A percentile compares a stretch with the other conserved stretches of the same genome.
phyloP scores from a whole-genome alignment of 1,140 invertebrate species.

The Halesus radiatus region DNA sequence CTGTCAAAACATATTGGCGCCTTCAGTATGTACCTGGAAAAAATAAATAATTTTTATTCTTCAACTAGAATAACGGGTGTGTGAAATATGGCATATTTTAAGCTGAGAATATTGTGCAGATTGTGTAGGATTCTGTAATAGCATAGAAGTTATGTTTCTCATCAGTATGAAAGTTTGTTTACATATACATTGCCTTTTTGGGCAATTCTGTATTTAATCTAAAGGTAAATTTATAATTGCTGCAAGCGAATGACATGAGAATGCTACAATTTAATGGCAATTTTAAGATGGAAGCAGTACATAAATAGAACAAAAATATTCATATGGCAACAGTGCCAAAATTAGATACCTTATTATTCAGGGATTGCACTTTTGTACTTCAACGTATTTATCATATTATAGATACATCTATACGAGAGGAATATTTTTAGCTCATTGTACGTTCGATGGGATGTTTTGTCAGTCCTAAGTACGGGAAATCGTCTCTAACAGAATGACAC shows the following conservation, averaged over 20 bases:
- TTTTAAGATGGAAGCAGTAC: constrained; percentile 52
- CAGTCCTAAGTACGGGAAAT: constrained; percentile 31
- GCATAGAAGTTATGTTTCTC: neutral
- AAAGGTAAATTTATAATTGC: constrained; percentile 35
- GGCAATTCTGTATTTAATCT: neutral
- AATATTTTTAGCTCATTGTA: neutral
- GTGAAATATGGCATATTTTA: too few relatives aligned
- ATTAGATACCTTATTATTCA: constrained; percentile 50
- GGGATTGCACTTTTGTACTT: constrained; percentile 45
- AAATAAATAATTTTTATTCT: too few relatives aligned
- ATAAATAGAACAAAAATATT: constrained; percentile 53
- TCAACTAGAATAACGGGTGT: too few relatives aligned
- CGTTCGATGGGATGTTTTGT: constrained; percentile 20
- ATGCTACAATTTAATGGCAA: constrained; percentile 48
- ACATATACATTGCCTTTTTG: constrained; percentile 7
- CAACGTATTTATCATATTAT: constrained; percentile 4
- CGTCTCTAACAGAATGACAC: constrained; percentile 47
- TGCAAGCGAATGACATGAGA: constrained; percentile 45
- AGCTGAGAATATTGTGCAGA: too few relatives aligned
- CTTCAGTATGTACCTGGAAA: too few relatives aligned
- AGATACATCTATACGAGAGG: neutral
- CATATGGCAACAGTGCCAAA: constrained; percentile 53
- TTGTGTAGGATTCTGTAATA: too few relatives aligned
- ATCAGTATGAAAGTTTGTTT: neutral
- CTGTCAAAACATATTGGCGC: too few relatives aligned